Conservation (phyloP, 2,797 vertebrate species). For the Sarcophilus harrisii region DNA sequence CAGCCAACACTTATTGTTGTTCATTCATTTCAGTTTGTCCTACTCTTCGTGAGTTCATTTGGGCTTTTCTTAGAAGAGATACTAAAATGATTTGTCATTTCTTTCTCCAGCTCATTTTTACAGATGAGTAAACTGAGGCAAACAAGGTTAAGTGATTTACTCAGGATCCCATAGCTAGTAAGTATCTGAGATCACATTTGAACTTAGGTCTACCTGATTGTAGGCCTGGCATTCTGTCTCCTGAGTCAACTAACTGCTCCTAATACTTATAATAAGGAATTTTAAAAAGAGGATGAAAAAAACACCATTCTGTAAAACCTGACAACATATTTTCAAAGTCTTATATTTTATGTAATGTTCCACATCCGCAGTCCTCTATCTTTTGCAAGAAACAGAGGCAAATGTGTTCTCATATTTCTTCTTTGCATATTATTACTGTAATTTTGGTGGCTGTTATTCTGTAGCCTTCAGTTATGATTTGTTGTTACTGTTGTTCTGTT, state of each 20-base stretch:
- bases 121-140: background rate
- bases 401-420: too few relatives aligned
- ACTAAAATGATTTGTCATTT: background rate
- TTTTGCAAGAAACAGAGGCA: too few relatives aligned
- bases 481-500: background rate
- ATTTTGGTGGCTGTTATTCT: background rate
- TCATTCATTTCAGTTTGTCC: background rate
- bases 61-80: background rate
- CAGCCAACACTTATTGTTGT: background rate
- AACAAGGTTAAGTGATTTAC: background rate
- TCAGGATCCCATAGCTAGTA: background rate
- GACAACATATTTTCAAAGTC: too few relatives aligned
- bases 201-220: background rate
- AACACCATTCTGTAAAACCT: too few relatives aligned
- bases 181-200: background rate
- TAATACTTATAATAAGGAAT: too few relatives aligned
- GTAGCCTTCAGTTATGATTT: background rate
- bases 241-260: background rate
- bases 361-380: too few relatives aligned
- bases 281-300: too few relatives aligned
- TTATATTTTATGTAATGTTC: too few relatives aligned
- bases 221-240: background rate
- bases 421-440: too few relatives aligned
- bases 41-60: background rate
- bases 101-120: constrained; percentile 1